phyloP scores from a whole-genome alignment of 1,140 invertebrate species.

The Cydia splendana region DNA sequence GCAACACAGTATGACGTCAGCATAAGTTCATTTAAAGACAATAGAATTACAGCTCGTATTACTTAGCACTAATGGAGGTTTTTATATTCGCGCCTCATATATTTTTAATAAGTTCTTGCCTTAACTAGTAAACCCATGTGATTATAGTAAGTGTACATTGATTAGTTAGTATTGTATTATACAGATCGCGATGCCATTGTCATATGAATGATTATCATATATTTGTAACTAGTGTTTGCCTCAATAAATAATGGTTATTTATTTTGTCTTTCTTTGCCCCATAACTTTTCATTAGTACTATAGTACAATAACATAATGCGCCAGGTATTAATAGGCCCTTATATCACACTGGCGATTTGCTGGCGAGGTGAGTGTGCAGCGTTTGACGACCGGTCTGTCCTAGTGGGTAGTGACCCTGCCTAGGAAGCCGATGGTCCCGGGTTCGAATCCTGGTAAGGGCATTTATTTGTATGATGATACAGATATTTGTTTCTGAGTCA shows the following conservation, averaged over 20 bases:
- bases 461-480: too few species aligned
- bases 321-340: too few species aligned
- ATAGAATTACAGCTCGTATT: background rate
- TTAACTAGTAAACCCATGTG: slow-evolving; percentile 46
- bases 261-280: slow-evolving; percentile 36
- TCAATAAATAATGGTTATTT: slow-evolving; percentile 49
- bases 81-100: slow-evolving; percentile 4
- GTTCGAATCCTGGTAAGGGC: too few species aligned
- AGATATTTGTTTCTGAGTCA: too few species aligned
- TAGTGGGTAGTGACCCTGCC: too few species aligned
- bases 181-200: slow-evolving; percentile 58
- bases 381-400: too few species aligned
- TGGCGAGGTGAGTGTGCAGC: too few species aligned
- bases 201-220: slow-evolving; percentile 48
- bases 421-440: too few species aligned
- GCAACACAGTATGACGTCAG: background rate
- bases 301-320: too few species aligned
- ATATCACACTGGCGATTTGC: too few species aligned
- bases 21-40: slow-evolving; percentile 13
- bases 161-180: slow-evolving; percentile 53
- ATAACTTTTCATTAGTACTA: background rate
- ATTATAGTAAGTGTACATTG: slow-evolving; percentile 55
- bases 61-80: background rate
- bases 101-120: slow-evolving; percentile 51
- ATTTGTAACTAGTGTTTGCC: slow-evolving; percentile 64